Base-by-base conservation (phyloP, 2,797 vertebrate species). In the Takifugu rubripes region DNA sequence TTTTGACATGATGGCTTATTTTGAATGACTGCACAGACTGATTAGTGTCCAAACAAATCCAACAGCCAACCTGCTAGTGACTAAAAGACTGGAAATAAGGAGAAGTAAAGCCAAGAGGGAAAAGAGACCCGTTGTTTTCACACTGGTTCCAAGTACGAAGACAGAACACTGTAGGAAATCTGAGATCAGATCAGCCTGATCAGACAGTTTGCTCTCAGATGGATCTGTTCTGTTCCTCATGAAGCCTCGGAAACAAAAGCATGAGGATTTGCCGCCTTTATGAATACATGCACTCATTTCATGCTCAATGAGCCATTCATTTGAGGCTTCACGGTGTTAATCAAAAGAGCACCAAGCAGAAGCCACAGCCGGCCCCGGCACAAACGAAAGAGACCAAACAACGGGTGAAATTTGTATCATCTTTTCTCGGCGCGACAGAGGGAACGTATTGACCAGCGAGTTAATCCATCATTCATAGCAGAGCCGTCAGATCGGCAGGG, bases 11-110 rank as follows among this genome's bases (percentile, higher is more conserved):
- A 11, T 14, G 12, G 36, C 36, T 14, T 2, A 40, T 12, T 40
- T 14, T 40, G 36, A 40, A 40, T 40, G 36, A 40, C 46, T 25
- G 25, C 46, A 15, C 24, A 4, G 21, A 47, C 46, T 64, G 76
- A 74, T 77, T 75, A 68, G 3, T 16, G 56, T 21, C 61, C 62
- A 75, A 79, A 81, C 42, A 54, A 62, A 74, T 50, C 25, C 69
- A 78, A 52, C 61, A 61, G 61, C 61, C 51, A 26, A 25, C 50
- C 56, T 52, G 58, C 46, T 60, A 60, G 45, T 64, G 7, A 64
- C 29, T 62, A 53, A 61, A 49, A 12, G 68, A 17, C 8, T 24
- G 45, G 50, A 66, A 78, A 42, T 52, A 66, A 21, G 31, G 48
- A 66, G 55, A 24, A 60, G 15, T 25, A 31, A 54, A 29, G 29